Base-by-base conservation (phyloP, 64 coral and sea anemone genomes). In the Stichodactyla helianthus region DNA sequence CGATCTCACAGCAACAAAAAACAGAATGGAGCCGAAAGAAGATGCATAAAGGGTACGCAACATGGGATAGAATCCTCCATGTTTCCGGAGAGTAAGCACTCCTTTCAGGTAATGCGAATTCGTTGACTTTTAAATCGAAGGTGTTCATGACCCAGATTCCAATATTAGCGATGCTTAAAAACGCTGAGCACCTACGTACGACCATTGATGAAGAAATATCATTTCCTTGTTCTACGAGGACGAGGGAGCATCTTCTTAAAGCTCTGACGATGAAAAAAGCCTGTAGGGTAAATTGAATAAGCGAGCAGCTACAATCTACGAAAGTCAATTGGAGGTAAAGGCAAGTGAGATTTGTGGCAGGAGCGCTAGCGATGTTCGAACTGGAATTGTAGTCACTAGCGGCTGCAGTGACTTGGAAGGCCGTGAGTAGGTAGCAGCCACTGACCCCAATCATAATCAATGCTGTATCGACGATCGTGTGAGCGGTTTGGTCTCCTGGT, bases 1-100 rank as follows among this genome's bases (percentile, higher is more conserved):
- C 83, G 22, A 84, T 84, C 83, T 84, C 83, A 62, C 23, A 63
- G 83, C 52, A 84, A 13, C 83, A 84, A 60, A 84, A 84, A 28
- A 60, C 83, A 60, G 83, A 84, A 62, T 84, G 83, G 5, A 84
- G 83, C 17, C 83, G 54, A 63, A 84, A 84, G 13, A 84, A 84
- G 17, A 84, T 84, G 55, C 83, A 84, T 11, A 84, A 25, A 18
- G 83, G 83, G 16, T n/a, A 84, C 26, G 83, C 83, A 54, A 84
- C 53, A 54, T 84, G 83, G 13, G 50, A 50, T 4, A 84, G 54
- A 60, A 84, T 63, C 54, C 0, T 11, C 83, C 83, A 84, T 16
- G 28, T 51, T 8, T 51, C 12, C 8, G 0, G 19, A 18, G 19
- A 23, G 15, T 60, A 60, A 22, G 59, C 83, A 19, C 5, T 5